phyloP scores from a whole-genome alignment of 2,797 vertebrate species.

The Gallirallus australis region DNA sequence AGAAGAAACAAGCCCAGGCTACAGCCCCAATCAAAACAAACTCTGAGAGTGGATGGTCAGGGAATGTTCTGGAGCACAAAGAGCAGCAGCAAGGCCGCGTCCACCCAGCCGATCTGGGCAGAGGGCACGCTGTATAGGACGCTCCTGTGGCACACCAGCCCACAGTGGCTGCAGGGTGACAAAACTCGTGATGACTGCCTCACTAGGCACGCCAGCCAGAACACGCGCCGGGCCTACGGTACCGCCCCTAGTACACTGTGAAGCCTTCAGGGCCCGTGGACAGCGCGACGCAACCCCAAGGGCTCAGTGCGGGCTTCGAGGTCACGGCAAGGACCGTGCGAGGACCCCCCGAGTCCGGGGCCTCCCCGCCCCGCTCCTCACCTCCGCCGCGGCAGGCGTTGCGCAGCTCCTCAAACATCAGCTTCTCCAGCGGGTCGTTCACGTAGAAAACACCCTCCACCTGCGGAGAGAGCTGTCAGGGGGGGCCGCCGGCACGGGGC shows the following conservation, averaged over 20 bases:
- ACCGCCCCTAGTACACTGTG: rapidly evolving
- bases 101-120: not conserved
- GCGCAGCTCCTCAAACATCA: conserved; percentile 96
- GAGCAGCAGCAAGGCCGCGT: not conserved
- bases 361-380: not conserved
- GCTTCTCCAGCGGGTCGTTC: conserved; percentile 94
- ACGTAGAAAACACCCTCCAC: conserved; percentile 97
- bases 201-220: rapidly evolving
- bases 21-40: rapidly evolving
- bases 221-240: rapidly evolving
- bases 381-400: conserved; percentile 95
- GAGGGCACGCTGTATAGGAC: not conserved
- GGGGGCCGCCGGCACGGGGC: not conserved
- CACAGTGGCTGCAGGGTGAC: rapidly evolving
- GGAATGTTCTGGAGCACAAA: rapidly evolving
- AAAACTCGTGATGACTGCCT: rapidly evolving
- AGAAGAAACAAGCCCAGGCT: too few species aligned
- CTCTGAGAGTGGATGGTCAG: rapidly evolving
- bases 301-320: not conserved
- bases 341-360: rapidly evolving
- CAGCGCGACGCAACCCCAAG: rapidly evolving
- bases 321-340: rapidly evolving
- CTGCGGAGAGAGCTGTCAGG: conserved; percentile 70
- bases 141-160: not conserved
- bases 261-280: not conserved